Percentiles rank a stretch among this genome's conserved stretches.
These are phyloP conservation scores for Muntiacus reevesi DNA, from an alignment of 2,113 vertebrate genomes.

Conservation along the genomic window DNA sequence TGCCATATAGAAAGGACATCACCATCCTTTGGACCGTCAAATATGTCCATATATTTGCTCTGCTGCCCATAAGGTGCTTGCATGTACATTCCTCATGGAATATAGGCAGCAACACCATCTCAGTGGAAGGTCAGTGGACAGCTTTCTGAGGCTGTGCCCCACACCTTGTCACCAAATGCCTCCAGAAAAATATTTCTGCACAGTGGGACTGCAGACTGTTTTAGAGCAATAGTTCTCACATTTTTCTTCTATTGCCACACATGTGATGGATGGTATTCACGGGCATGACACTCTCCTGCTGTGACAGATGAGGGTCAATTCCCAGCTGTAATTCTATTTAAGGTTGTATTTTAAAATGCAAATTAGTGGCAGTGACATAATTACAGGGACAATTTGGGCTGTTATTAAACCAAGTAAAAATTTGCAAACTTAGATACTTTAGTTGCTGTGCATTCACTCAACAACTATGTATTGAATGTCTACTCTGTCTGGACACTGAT, in stretches of 20 bases:
- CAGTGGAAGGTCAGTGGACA: not conserved
- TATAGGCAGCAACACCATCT: not conserved
- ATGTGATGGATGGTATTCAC: not conserved
- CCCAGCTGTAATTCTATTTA: not conserved
- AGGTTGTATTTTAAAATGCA: not conserved
- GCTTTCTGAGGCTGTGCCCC: not conserved
- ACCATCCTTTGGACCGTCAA: too few species aligned
- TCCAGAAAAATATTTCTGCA: not conserved
- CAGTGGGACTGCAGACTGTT: not conserved
- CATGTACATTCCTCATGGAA: too few species aligned
- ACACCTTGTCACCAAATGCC: not conserved
- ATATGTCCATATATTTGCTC: not conserved
- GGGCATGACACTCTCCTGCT: not conserved
- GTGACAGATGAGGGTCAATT: not conserved
- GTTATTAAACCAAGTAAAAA: not conserved
- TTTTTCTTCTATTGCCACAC: not conserved
- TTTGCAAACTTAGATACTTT: not conserved
- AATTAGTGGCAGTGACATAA: not conserved
- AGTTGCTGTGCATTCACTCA: not conserved
- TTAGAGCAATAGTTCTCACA: not conserved
- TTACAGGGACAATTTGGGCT: not conserved
- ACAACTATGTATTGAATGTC: not conserved
- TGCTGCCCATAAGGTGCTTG: not conserved
- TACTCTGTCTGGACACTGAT: not conserved
- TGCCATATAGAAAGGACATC: not conserved